phyloP scores from a whole-genome alignment of 2,888 invertebrate genomes.

The Augochlorella aurata region DNA sequence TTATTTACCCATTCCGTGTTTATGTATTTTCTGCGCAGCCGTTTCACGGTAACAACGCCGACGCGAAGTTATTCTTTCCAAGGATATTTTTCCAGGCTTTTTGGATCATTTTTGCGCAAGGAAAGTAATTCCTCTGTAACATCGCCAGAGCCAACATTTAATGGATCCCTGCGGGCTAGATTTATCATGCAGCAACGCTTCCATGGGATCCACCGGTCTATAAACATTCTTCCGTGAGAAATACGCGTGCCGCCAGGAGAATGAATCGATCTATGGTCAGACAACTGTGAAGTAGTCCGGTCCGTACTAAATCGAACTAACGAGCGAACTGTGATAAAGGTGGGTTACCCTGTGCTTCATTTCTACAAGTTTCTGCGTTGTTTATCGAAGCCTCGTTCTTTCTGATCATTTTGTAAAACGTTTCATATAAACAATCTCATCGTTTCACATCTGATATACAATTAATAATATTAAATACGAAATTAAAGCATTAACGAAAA shows the following conservation, averaged over 20 bases:
- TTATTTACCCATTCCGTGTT: background rate
- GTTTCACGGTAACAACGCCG: background rate
- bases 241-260: constrained; percentile 16
- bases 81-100: background rate
- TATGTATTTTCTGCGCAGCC: too few species aligned
- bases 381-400: too few species aligned
- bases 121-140: constrained; percentile 35
- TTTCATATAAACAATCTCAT: too few species aligned
- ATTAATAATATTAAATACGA: too few species aligned
- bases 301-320: background rate
- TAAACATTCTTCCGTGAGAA: constrained; percentile 27
- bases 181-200: constrained; percentile 15
- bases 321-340: background rate
- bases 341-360: background rate
- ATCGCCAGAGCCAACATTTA: background rate
- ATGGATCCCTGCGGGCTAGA: constrained; percentile 24
- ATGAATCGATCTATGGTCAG: constrained; percentile 20
- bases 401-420: too few species aligned
- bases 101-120: background rate
- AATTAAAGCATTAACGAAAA: too few species aligned
- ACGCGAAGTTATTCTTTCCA: background rate
- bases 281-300: constrained; percentile 8
- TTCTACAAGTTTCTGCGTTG: background rate
- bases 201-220: constrained; percentile 18
- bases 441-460: too few species aligned